These are phyloP conservation scores for Phorcus lineatus DNA, from an alignment of 2,888 invertebrate species.

Conservation along the genomic window DNA sequence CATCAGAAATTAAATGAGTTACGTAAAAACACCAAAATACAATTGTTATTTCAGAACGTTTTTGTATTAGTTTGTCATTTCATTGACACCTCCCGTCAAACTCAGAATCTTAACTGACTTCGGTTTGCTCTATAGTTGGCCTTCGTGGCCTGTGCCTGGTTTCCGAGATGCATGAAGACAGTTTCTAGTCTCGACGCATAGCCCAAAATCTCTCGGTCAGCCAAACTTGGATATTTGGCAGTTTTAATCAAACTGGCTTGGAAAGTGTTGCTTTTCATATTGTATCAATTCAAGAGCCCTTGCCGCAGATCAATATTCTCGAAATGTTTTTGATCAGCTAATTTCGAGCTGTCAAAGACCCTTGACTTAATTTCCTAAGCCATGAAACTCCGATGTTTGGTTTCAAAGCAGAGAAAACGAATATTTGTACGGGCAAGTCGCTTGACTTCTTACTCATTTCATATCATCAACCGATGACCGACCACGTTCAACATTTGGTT, in stretches of 20 bases:
- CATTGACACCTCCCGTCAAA: no score
- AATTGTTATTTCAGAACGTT: no score
- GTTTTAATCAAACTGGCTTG: slow-evolving; percentile 8
- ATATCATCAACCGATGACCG: slow-evolving; percentile 11
- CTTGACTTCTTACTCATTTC: slow-evolving; percentile 14
- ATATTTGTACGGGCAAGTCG: slow-evolving; percentile 8
- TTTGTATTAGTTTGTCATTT: no score
- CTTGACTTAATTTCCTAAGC: slow-evolving; percentile 25
- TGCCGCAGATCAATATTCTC: background rate
- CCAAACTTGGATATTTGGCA: background rate
- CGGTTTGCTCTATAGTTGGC: no score
- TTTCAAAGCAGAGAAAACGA: background rate
- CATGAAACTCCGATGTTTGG: slow-evolving; percentile 4
- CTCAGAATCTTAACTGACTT: no score
- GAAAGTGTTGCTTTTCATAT: slow-evolving; percentile 13
- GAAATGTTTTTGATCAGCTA: slow-evolving; percentile 19
- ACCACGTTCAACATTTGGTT: slow-evolving; percentile 15
- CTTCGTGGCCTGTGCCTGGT: no score
- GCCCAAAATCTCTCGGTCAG: background rate
- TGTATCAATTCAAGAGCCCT: slow-evolving; percentile 10
- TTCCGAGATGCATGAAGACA: no score
- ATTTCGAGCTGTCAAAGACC: slow-evolving; percentile 22
- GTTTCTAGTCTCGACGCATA: no score
- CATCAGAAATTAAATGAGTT: no score
- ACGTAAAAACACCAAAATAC: no score